Base-by-base conservation (phyloP, 2,113 vertebrate genomes). In the Thermophis baileyi region DNA sequence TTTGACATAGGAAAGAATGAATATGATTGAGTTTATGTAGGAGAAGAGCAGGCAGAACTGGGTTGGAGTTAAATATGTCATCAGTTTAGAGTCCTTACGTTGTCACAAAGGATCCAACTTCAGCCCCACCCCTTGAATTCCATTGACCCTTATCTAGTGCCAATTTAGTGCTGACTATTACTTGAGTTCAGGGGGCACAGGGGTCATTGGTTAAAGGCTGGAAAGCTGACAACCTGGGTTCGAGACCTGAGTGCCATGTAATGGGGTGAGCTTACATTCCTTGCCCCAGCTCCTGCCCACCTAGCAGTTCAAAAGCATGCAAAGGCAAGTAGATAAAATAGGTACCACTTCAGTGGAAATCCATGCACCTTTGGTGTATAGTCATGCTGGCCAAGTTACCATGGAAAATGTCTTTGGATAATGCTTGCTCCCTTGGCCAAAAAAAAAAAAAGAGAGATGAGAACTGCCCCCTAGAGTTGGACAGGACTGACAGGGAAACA, bases 391-490 rank as follows among this genome's bases (percentile, higher is more conserved):
- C 25, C 10, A 27, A 8, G 3, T 60, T 60, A 27, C 57, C 8
- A 27, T 60, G 27, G 27, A 60, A 60, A n/a, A 30, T n/a, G 4
- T 63, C 27, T 63, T 63, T 4, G 24, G 55, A 25, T 25, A 63
- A 30, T 0, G 3, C 60, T 63, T 63, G 60, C 11, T 63, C 60
- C 60, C 60, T 63, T 63, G 60, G 60, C 60, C 60, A 63, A 63
- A 12, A 69, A n/a, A 69, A 4, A 63, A 63, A 12, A 69, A n/a
- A 69, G 4, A 69, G 63, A 69, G 63, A 69, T 35, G 30, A 69
- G 4, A 0, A 14, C 11, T 2, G 4, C 11, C 30, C 4, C 25
- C 30, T 69, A 18, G 2, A 69, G 5, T 69, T 0, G 0, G 30
- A n/a, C 60, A n/a, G 12, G 4, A n/a, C 11, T 69, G 12, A 69